Base-by-base conservation (phyloP, 2,888 invertebrate species). In the Yponomeuta malinellus region DNA sequence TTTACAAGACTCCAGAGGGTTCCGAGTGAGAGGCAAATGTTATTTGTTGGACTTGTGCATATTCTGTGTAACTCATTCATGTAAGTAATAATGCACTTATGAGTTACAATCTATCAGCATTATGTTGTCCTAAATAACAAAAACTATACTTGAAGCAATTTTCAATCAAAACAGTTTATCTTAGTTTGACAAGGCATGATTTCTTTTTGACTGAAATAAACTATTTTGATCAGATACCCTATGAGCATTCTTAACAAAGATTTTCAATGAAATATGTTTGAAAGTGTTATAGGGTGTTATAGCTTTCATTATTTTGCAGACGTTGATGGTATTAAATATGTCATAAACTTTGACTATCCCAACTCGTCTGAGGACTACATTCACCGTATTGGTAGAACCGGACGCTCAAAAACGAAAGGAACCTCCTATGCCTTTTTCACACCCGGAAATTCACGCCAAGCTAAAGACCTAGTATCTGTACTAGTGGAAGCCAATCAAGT, bases 341-440 rank as follows among this genome's bases (percentile, higher is more conserved):
- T 98, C 76, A 97, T 98, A 86, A 98, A 98, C 93, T 98, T 96
- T 93, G 98, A 98, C 93, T 98, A 98, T 90, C 98, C 98, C 72
- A 97, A 97, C 88, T 97, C 97, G 73, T 97, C 97, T 71, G 98
- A 98, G 88, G 98, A 98, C 90, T 98, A 98, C 87, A 97, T 98
- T 81, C 98, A 98, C 90, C 95, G 98, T 74, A 98, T 98, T 87
- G 98, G 98, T 72, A 95, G 98, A 80, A 98, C 98, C 65, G 98
- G 97, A 71, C 94, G 98, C 71, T 96, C 96, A 66, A 95, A 96
- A 84, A 94, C 96, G 77, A 97, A 96, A 78, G 98, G 97, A 77
- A 98, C 98, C 73, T 98, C 98, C 66, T 98, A 98, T 87, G 98
- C 98, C 72, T 98, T 98, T 93, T 98, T 98, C 91, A 98, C 98